A percentile compares a stretch with the other conserved stretches of the same genome.
Evolutionary conservation across 1,140 invertebrate species (phyloP).

Genomic region (Cotesia vestalis): DNA sequence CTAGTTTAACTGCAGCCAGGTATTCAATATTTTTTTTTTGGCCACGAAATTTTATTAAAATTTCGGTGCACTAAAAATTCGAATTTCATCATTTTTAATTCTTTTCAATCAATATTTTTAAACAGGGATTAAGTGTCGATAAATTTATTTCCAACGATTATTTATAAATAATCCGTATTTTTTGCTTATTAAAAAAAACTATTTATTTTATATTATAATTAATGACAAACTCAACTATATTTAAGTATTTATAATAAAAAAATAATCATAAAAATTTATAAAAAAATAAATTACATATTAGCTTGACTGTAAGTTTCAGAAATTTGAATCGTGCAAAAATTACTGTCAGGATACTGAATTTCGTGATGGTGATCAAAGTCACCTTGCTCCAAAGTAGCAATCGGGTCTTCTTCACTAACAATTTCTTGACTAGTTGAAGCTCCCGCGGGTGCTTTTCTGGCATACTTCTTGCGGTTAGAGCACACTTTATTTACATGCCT

Average conservation of each 20-base stretch:
- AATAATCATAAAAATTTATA: too few species aligned
- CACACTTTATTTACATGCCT: slow-evolving; percentile 30
- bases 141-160: neutral
- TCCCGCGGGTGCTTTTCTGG: neutral
- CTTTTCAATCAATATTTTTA: neutral
- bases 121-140: neutral
- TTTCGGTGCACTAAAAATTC: too few species aligned
- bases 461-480: slow-evolving; percentile 23
- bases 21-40: too few species aligned
- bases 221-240: too few species aligned
- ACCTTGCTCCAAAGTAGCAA: neutral
- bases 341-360: neutral
- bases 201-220: too few species aligned
- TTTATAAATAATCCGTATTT: too few species aligned
- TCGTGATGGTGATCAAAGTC: neutral
- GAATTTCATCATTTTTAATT: too few species aligned
- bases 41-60: too few species aligned
- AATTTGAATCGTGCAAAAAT: neutral
- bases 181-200: too few species aligned
- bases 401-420: neutral
- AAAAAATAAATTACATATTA: neutral
- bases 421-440: neutral
- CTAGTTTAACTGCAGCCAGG: too few species aligned
- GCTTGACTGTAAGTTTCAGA: neutral
- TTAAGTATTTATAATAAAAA: too few species aligned